A percentile compares a stretch with the other conserved stretches of the same genome.
Evolutionary conservation across 2,888 invertebrate species (phyloP).

Genomic region (Volucella bombylans): DNA sequence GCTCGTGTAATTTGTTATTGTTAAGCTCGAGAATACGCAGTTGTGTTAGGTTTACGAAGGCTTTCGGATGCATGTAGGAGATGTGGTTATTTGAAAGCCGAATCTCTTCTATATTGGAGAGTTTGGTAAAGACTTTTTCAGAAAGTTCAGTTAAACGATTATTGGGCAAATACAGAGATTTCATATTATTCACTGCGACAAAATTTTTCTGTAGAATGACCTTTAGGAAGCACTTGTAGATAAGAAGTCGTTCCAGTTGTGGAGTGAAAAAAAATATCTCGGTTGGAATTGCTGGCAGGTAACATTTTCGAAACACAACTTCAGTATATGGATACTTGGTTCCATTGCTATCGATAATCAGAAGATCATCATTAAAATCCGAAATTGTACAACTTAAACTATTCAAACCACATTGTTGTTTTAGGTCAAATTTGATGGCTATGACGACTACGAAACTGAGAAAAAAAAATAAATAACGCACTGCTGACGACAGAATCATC

Average conservation of each 20-base stretch:
- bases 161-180: conserved; percentile 76
- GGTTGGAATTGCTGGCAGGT: conserved; percentile 75
- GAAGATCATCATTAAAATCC: conserved; percentile 34
- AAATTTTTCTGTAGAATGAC: conserved; percentile 75
- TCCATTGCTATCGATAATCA: conserved; percentile 6
- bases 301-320: conserved; percentile 75
- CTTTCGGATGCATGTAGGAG: conserved; percentile 75
- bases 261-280: conserved; percentile 77
- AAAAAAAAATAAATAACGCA: conserved; percentile 20
- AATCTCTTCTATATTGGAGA: conserved; percentile 76
- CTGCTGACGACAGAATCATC: conserved; percentile 29
- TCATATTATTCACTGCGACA: conserved; percentile 70
- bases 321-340: conserved; percentile 59
- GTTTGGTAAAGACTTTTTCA: conserved; percentile 75
- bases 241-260: conserved; percentile 76
- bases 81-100: conserved; percentile 78
- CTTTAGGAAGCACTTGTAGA: conserved; percentile 77
- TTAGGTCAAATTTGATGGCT: conserved; percentile 37
- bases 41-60: conserved; percentile 76
- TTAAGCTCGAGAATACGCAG: conserved; percentile 78
- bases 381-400: conserved; percentile 47
- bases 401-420: conserved; percentile 22
- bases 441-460: conserved; percentile 34
- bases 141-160: conserved; percentile 77
- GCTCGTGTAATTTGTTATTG: conserved; percentile 76